Evolutionary conservation across 2,113 vertebrate species (phyloP).

Genomic region (Carassius gibelio): DNA sequence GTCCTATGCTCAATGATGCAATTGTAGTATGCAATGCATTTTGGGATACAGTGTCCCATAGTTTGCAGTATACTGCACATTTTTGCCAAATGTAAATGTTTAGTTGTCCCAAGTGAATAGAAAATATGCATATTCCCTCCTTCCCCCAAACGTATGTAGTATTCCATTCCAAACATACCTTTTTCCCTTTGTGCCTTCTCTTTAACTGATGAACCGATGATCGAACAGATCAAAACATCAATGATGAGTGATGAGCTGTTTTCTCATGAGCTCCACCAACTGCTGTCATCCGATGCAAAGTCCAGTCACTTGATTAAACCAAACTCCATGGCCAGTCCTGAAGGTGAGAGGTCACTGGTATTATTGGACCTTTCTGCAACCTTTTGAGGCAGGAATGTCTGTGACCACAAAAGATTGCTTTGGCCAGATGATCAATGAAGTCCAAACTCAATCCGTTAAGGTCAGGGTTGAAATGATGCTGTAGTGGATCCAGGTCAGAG

Average conservation of each 20-base stretch:
- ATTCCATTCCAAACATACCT: neutral
- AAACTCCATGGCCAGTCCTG: constrained; percentile 16
- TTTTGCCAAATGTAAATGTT: neutral
- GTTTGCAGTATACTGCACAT: neutral
- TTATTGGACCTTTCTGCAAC: constrained; percentile 25
- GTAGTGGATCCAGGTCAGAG: constrained; percentile 47
- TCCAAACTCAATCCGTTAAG: constrained; percentile 31
- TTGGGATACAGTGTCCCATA: neutral
- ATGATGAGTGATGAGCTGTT: constrained; percentile 21
- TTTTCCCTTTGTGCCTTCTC: neutral
- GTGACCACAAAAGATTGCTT: constrained; percentile 27
- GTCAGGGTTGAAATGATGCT: constrained; percentile 25
- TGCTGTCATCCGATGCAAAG: neutral
- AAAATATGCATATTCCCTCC: neutral
- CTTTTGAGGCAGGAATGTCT: constrained; percentile 31
- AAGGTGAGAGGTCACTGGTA: constrained; percentile 32
- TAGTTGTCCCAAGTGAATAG: neutral
- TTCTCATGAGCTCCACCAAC: constrained; percentile 8
- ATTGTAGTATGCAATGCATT: neutral
- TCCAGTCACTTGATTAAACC: neutral
- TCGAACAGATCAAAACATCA: neutral
- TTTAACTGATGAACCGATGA: neutral
- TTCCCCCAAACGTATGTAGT: neutral
- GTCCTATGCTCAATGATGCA: neutral
- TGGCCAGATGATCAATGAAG: constrained; percentile 39